Base-by-base conservation (phyloP, 2,888 invertebrate species). In the Anagyrus pseudococci region DNA sequence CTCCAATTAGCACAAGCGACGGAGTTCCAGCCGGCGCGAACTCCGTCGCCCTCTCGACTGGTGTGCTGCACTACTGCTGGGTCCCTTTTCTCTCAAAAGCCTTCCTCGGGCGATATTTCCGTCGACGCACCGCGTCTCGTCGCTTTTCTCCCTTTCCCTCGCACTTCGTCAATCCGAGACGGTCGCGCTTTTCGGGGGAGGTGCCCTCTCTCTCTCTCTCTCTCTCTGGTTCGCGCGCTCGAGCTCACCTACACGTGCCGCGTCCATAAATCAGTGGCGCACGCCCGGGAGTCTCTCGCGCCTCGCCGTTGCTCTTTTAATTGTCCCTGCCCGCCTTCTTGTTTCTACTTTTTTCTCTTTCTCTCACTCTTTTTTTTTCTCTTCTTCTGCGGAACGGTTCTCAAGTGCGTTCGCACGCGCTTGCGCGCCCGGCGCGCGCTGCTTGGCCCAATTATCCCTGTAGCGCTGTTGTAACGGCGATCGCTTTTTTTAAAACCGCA, bases 1-100 rank as follows among this genome's bases (percentile, higher is more conserved):
- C 78, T 73, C 80, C 80, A 80, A 80, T 80, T 80, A 80, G 80
- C 78, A 79, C 71, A 73, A 68, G 72, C 59, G 37, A 37, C 7
- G 15, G 37, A 37, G 43, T 43, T 4, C 15, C 66, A 69, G 68
- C 66, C 71, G 69, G 71, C 72, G 70, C 66, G 68, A 68, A 52
- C 62, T 67, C 61, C 69, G 70, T 70, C 68, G 72, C 74, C 72
- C 68, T 68, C 69, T 70, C 68, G 72, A 73, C 72, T 68, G 66
- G 69, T n/a, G n/a, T n/a, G n/a, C n/a, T n/a, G n/a, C n/a, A n/a
- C n/a, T n/a, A n/a, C n/a, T n/a, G n/a, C n/a, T n/a, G n/a, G n/a
- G n/a, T n/a, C 62, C 66, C 67, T 69, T 75, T 7, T 29, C 10
- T 29, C 29, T 77, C 75, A 76, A 76, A 77, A 74, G 73, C 67